Evolutionary conservation across 2,797 vertebrate species (phyloP).

Genomic region (Mormyrus proboscirostris): DNA sequence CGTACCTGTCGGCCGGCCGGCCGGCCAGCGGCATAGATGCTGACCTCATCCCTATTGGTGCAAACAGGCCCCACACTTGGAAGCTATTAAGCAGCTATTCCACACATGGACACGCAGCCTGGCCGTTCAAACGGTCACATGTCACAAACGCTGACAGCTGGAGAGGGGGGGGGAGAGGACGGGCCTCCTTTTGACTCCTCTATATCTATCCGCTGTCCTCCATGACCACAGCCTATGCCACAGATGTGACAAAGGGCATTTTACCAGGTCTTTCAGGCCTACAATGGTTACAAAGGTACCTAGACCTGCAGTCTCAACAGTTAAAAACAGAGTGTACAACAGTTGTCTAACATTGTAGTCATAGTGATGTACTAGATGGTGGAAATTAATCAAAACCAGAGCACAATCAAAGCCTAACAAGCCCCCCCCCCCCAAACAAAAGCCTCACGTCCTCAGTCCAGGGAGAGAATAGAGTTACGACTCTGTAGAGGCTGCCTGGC

Average conservation of each 20-base stretch:
- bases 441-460: not conserved
- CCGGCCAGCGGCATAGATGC: not conserved
- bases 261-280: not conserved
- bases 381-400: constrained; percentile 13
- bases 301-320: constrained; percentile 12
- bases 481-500: not conserved
- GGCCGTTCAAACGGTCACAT: constrained; percentile 51
- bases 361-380: constrained; percentile 17
- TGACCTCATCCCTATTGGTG: not conserved
- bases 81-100: constrained; percentile 28
- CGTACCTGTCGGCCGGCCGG: too few species aligned
- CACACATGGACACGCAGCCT: constrained; percentile 29
- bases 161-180: constrained; percentile 40
- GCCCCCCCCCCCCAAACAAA: not conserved
- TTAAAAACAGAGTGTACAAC: not conserved
- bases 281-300: not conserved
- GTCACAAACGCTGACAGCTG: constrained; percentile 55
- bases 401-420: not conserved
- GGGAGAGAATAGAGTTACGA: not conserved
- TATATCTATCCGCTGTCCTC: constrained; percentile 12
- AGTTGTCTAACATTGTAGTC: constrained; percentile 21
- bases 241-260: not conserved
- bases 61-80: constrained; percentile 16
- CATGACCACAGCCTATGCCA: not conserved
- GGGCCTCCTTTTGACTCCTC: constrained; percentile 44